Base-by-base conservation (phyloP, 2,888 invertebrate species). In the Pandemis heparana region DNA sequence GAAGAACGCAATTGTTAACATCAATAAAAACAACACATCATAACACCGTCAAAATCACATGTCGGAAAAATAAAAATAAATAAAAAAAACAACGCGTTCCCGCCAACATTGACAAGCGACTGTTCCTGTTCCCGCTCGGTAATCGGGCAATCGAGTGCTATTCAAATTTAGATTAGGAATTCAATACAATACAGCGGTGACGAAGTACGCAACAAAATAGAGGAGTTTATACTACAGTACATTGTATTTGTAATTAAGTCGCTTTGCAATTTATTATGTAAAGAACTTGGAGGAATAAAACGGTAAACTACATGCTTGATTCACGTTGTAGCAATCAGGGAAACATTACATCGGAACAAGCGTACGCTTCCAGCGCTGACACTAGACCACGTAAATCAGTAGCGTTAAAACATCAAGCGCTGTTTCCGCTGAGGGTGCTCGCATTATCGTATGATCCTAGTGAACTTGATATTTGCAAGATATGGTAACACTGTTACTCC, bases 11-110 rank as follows among this genome's bases (percentile, higher is more conserved):
- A 91, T 86, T 69, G 83, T 85, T 80, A 93, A 86, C 92, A 93
- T 92, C 81, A 83, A 81, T 78, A 68, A 56, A 79, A 79, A 76
- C 60, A 80, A 84, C 92, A 92, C 92, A 89, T 87, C 91, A 92
- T 92, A 84, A 83, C 89, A 90, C 89, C 16, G n/a, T 38, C 60
- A 60, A 60, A 85, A 75, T 77, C 86, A 87, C 86, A 81, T 73
- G 62, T 70, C 79, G 81, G 80, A 78, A 79, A 82, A 82, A 82
- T 76, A 78, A 79, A 76, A 71, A 77, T 56, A 77, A 79, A n/a
- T n/a, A 78, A 77, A 77, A 78, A 32, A 81, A 77, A 65, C 76
- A 76, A 83, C 82, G 84, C 82, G 82, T 88, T 92, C 90, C 91
- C 91, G 92, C 91, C 89, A 86, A 76, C 75, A 76, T 81, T 83